Evolutionary conservation across 2,797 vertebrate genomes (phyloP).

Genomic region (Sparidentex hasta): DNA sequence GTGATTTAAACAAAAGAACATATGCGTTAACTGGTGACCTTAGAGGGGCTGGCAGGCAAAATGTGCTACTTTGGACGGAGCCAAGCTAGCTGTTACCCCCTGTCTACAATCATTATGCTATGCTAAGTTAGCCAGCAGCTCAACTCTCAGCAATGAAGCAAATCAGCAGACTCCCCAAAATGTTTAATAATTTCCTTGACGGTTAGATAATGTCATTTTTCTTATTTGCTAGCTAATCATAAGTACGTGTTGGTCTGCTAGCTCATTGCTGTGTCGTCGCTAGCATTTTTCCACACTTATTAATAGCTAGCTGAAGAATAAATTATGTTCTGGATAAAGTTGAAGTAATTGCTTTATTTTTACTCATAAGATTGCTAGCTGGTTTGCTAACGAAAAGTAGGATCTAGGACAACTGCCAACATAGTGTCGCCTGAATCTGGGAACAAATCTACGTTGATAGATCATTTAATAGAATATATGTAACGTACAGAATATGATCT

Average conservation of each 20-base stretch:
- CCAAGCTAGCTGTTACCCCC: background rate
- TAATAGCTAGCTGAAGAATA: background rate
- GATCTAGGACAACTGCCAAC: background rate
- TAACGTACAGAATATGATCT: background rate
- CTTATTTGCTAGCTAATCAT: background rate
- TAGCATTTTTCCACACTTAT: background rate
- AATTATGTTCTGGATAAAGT: background rate
- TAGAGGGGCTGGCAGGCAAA: background rate
- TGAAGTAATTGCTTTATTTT: background rate
- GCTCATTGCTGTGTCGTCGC: background rate
- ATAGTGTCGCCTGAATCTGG: background rate
- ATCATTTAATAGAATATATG: background rate
- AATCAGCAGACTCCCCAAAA: background rate
- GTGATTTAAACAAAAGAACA: background rate
- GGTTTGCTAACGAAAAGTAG: background rate
- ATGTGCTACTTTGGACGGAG: background rate
- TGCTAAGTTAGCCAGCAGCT: background rate
- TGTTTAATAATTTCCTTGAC: background rate
- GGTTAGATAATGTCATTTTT: background rate
- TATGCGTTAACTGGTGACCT: background rate
- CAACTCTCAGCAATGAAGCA: background rate
- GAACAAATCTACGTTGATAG: background rate
- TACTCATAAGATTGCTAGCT: background rate
- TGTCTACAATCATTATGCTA: background rate
- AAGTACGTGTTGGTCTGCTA: constrained; percentile 1